These are phyloP conservation scores for Theodoxus fluviatilis DNA, from an alignment of 2,888 invertebrate genomes.

Conservation along the genomic window DNA sequence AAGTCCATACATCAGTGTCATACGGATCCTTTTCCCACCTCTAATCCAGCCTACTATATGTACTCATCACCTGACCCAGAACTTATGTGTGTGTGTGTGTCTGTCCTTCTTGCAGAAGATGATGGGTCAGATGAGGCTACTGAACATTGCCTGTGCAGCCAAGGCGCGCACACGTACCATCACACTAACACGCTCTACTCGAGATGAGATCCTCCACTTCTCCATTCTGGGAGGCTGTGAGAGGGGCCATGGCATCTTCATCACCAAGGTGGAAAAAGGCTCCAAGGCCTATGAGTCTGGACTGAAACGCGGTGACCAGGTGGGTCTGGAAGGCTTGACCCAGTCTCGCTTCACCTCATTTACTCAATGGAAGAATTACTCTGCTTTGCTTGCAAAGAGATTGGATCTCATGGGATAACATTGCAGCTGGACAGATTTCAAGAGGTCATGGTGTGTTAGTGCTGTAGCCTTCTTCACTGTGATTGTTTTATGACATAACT, in stretches of 20 bases:
- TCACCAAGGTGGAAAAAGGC: conserved; percentile 89
- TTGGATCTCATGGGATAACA: too few relatives aligned
- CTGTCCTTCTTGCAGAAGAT: conserved; percentile 73
- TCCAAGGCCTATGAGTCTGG: conserved; percentile 96
- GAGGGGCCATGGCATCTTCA: conserved; percentile 90
- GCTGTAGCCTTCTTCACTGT: too few relatives aligned
- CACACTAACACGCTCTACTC: conserved; percentile 86
- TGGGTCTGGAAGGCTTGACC: too few relatives aligned
- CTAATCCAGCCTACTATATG: background rate
- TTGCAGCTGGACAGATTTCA: too few relatives aligned
- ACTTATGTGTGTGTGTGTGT: conserved; percentile 14
- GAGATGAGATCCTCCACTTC: conserved; percentile 91
- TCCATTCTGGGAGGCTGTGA: conserved; percentile 93
- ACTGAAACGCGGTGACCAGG: conserved; percentile 93
- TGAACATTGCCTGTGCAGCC: conserved; percentile 96
- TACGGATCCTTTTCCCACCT: too few relatives aligned
- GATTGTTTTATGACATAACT: too few relatives aligned
- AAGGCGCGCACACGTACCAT: conserved; percentile 92
- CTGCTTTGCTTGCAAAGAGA: too few relatives aligned
- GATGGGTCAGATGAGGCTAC: conserved; percentile 71
- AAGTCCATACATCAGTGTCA: too few relatives aligned
- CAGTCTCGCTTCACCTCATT: too few relatives aligned
- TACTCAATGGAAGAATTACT: too few relatives aligned
- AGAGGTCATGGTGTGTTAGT: too few relatives aligned
- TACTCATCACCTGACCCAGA: background rate